Conservation (phyloP, 2,797 vertebrate species). For the Gymnodraco acuticeps region DNA sequence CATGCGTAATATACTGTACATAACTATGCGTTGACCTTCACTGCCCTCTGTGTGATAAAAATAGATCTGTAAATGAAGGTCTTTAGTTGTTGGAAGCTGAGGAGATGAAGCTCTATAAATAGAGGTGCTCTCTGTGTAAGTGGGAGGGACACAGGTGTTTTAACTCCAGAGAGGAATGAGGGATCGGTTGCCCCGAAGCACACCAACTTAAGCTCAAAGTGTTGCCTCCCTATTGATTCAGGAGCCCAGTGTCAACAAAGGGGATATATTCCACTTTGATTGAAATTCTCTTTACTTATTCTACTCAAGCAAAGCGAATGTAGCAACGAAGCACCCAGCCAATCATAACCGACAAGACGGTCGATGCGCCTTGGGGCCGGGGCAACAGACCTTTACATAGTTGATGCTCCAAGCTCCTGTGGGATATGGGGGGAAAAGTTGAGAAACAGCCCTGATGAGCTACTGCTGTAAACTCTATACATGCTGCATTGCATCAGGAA, state of each 20-base stretch:
- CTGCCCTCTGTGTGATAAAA: not conserved
- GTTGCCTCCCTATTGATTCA: constrained; percentile 79
- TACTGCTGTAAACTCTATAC: constrained; percentile 53
- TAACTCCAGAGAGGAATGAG: constrained; percentile 59
- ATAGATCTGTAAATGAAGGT: constrained; percentile 26
- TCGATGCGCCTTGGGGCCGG: constrained; percentile 67
- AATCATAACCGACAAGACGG: constrained; percentile 79
- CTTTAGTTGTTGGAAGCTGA: constrained; percentile 30
- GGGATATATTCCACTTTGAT: constrained; percentile 79
- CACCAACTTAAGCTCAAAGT: constrained; percentile 70
- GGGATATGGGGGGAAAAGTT: constrained; percentile 52
- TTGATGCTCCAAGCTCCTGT: constrained; percentile 61
- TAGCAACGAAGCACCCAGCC: constrained; percentile 73
- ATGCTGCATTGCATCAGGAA: constrained; percentile 58
- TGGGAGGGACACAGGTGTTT: constrained; percentile 64
- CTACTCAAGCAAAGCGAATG: constrained; percentile 66
- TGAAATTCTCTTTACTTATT: constrained; percentile 80
- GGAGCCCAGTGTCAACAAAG: constrained; percentile 69
- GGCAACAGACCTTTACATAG: constrained; percentile 71
- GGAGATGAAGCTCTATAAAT: constrained; percentile 53
- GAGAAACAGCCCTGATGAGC: constrained; percentile 67
- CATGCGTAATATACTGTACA: not conserved
- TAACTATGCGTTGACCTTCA: not conserved
- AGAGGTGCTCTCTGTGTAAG: constrained; percentile 48
- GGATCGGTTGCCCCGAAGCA: constrained; percentile 61